phyloP scores from a whole-genome alignment of 2,888 invertebrate species.

The Platycnemis pennipes region DNA sequence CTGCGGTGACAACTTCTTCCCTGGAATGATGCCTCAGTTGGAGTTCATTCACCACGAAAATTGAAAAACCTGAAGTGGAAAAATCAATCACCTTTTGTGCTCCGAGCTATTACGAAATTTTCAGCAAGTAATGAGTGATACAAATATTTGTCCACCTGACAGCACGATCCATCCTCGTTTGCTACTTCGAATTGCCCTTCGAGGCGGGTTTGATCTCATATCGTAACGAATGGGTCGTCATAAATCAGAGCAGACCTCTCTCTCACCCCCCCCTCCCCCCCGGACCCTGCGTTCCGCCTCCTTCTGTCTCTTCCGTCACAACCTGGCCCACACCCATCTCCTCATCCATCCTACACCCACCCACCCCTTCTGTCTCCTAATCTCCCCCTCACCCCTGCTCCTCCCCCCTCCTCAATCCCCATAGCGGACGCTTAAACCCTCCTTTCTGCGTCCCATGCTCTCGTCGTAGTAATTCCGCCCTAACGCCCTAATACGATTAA shows the following conservation, averaged over 20 bases:
- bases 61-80: not conserved
- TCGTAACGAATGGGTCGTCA: not conserved
- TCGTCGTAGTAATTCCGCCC: not conserved
- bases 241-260: not conserved
- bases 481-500: not conserved
- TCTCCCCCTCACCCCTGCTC: not conserved
- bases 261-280: too few species aligned
- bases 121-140: not conserved
- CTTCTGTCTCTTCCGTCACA: not conserved
- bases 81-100: not conserved
- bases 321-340: not conserved
- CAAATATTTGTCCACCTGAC: not conserved
- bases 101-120: not conserved
- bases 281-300: not conserved
- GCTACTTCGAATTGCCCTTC: not conserved
- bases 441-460: not conserved
- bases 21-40: too few species aligned
- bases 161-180: not conserved
- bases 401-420: not conserved
- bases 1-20: too few species aligned
- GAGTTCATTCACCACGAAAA: not conserved
- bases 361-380: not conserved
- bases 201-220: not conserved
- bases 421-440: not conserved
- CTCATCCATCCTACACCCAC: too few species aligned